Percentiles rank a stretch among this genome's conserved stretches.
These are phyloP conservation scores for Lagorchestes hirsutus DNA, from an alignment of 2,797 vertebrate genomes.

Conservation along the genomic window DNA sequence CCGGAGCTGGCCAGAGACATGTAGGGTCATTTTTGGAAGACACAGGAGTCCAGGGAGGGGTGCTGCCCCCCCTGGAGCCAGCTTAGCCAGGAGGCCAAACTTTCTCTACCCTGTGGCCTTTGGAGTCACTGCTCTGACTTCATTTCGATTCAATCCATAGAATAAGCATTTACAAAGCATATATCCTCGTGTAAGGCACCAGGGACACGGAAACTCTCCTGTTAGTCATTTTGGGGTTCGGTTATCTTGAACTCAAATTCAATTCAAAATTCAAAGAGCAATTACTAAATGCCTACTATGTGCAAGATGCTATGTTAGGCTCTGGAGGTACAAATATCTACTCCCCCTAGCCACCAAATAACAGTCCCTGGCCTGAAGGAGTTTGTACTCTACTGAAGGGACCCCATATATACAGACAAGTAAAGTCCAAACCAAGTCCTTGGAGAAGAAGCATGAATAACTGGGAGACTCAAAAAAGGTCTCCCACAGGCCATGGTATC, in stretches of 20 bases:
- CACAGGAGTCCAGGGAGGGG: background rate
- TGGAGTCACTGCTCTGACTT: background rate
- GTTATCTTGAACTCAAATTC: background rate
- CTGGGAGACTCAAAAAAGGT: background rate
- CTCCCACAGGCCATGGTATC: too few species aligned
- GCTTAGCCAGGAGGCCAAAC: background rate
- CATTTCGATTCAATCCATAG: background rate
- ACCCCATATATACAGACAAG: background rate
- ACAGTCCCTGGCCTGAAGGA: background rate
- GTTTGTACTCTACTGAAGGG: background rate
- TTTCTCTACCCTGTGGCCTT: background rate
- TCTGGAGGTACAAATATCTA: background rate
- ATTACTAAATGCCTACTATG: background rate
- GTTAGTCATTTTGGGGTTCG: background rate
- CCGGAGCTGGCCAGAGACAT: constrained; percentile 64
- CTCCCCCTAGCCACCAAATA: background rate
- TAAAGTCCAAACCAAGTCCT: background rate
- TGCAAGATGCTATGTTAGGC: background rate
- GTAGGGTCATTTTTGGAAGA: constrained; percentile 66
- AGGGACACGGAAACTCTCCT: background rate
- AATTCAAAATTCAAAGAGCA: background rate
- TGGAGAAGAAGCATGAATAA: background rate
- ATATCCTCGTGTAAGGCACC: background rate
- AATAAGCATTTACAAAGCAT: background rate
- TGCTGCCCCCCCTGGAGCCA: background rate